These are phyloP conservation scores for Bubalus kerabau DNA, from an alignment of 2,113 vertebrate genomes.

Conservation along the genomic window DNA sequence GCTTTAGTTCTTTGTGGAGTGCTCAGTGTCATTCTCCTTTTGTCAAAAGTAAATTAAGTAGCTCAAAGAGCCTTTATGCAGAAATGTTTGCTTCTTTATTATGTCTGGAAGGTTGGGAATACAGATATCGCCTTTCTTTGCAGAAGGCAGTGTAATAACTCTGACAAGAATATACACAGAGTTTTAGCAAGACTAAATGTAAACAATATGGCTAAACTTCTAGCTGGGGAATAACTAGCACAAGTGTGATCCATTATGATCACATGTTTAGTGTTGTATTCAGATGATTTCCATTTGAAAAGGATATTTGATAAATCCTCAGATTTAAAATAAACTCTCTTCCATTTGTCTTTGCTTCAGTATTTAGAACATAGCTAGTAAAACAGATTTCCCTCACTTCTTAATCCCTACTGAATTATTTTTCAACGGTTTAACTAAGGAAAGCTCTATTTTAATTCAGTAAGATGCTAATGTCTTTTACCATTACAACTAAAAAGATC, in stretches of 20 bases:
- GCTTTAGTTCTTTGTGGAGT: constrained; percentile 70
- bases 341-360: constrained; percentile 20
- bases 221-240: constrained; percentile 27
- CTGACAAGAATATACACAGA: constrained; percentile 72
- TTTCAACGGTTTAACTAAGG: constrained; percentile 35
- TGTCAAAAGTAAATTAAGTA: constrained; percentile 76
- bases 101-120: constrained; percentile 67
- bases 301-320: constrained; percentile 26
- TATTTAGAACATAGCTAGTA: not conserved
- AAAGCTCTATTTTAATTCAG: constrained; percentile 4
- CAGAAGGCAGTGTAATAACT: constrained; percentile 63
- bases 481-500: not conserved
- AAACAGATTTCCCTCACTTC: not conserved
- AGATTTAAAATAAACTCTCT: constrained; percentile 29
- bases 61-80: constrained; percentile 77
- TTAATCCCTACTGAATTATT: constrained; percentile 27
- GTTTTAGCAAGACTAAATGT: constrained; percentile 72
- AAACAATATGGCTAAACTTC: constrained; percentile 68
- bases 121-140: constrained; percentile 76
- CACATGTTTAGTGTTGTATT: constrained; percentile 36
- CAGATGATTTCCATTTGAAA: constrained; percentile 35
- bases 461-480: not conserved
- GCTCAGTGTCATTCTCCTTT: constrained; percentile 75
- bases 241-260: constrained; percentile 41
- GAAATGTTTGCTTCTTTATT: constrained; percentile 76